These are phyloP conservation scores for Charina bottae DNA, from an alignment of 2,113 vertebrate species.

Conservation along the genomic window DNA sequence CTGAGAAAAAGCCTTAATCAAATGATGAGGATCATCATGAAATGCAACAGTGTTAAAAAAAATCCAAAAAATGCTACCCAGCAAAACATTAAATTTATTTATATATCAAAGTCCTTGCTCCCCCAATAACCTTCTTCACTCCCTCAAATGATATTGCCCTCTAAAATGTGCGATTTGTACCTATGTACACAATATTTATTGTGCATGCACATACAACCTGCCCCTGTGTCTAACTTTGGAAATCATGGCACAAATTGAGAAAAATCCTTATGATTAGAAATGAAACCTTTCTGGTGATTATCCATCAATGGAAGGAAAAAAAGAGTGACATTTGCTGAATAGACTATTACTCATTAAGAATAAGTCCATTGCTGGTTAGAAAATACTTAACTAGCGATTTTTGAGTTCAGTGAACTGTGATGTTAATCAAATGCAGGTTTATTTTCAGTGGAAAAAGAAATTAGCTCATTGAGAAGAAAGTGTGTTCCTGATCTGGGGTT, in stretches of 20 bases:
- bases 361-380: constrained; percentile 46
- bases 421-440: constrained; percentile 55
- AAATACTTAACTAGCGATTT: constrained; percentile 52
- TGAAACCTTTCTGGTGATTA: constrained; percentile 45
- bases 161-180: not conserved
- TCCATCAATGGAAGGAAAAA: constrained; percentile 53
- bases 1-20: not conserved
- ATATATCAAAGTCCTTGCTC: not conserved
- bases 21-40: not conserved
- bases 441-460: constrained; percentile 41
- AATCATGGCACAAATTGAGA: not conserved
- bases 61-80: not conserved
- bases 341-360: constrained; percentile 63
- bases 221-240: not conserved
- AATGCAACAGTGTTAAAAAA: not conserved
- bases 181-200: constrained; percentile 52
- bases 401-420: constrained; percentile 41
- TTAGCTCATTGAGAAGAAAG: constrained; percentile 13
- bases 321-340: constrained; percentile 58
- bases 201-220: not conserved
- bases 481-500: not conserved
- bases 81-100: not conserved
- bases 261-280: not conserved
- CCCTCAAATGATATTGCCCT: not conserved
- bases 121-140: not conserved